Evolutionary conservation across 2,797 vertebrate genomes (phyloP).

Genomic region (Epinephelus malabaricus): DNA sequence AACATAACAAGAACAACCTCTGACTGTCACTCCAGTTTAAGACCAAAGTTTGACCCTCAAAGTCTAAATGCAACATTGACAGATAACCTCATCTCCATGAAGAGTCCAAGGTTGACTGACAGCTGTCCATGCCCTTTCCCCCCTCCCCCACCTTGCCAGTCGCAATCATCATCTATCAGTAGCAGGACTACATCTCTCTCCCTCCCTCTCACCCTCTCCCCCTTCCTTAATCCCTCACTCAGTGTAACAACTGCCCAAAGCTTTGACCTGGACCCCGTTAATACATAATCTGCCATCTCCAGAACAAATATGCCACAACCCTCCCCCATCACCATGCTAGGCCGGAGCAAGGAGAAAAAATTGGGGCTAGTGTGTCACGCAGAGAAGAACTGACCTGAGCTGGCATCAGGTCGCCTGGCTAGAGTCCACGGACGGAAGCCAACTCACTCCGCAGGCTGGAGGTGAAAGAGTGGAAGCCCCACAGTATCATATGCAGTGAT

Average conservation of each 20-base stretch:
- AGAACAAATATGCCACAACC: constrained; percentile 62
- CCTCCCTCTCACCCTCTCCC: constrained; percentile 1
- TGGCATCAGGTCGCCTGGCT: constrained; percentile 56
- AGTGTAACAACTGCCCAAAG: constrained; percentile 66
- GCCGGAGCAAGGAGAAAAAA: constrained; percentile 38
- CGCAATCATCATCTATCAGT: constrained; percentile 54
- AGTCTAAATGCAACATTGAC: constrained; percentile 38
- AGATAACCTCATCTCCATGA: constrained; percentile 42
- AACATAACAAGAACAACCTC: constrained; percentile 46
- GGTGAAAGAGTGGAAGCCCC: constrained; percentile 51
- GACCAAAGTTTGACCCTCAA: constrained; percentile 62
- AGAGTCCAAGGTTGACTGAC: constrained; percentile 64
- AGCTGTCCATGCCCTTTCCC: constrained; percentile 56
- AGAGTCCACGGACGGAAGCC: constrained; percentile 51
- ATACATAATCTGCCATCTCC: constrained; percentile 80
- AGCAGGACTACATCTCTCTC: constrained; percentile 22
- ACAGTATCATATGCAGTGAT: constrained; percentile 61
- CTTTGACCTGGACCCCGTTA: constrained; percentile 69
- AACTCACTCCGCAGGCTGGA: constrained; percentile 33
- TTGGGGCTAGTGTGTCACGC: constrained; percentile 65
- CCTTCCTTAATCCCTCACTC: constrained; percentile 69
- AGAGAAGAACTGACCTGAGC: constrained; percentile 70
- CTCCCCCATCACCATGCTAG: constrained; percentile 50
- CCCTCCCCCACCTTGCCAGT: constrained; percentile 46
- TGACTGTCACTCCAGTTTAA: constrained; percentile 60